Base-by-base conservation (phyloP, 2,797 vertebrate genomes). In the Clarias laeviceps region DNA sequence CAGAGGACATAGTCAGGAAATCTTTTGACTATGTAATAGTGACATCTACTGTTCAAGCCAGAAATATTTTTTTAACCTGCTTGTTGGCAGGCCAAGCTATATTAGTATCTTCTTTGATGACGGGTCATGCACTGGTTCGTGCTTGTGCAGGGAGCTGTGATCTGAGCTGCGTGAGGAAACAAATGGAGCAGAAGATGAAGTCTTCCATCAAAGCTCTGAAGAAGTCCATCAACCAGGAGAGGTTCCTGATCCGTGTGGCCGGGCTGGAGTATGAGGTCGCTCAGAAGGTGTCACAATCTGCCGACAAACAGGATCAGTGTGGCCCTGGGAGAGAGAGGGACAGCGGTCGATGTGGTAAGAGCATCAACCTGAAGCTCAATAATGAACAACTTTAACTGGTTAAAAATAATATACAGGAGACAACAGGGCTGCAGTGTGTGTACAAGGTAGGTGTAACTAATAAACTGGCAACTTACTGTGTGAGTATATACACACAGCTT, bases 181-280 rank as follows among this genome's bases (percentile, higher is more conserved):
- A 96, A 29, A 97, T 98, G 94, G 98, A 99, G 92, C 96, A 97
- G 79, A 96, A 97, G 90, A 95, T 99, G 57, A 99, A 98, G 90
- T 96, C 96, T 0, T 97, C 97, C 79, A 96, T 99, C 92, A 99
- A 98, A 92, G 96, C 97, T 88, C 94, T 99, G 91, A 97, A 97
- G 88, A 99, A 99, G 88, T 99, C 98, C 91, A 99, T 99, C 91
- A 99, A 99, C 93, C 98, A 99, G 94, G 98, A 99, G 90, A 95
- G 97, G 62, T 99, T 99, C 93, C 95, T 99, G 90, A 97, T 99
- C 82, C 95, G 97, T 74, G 96, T 99, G 9, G 96, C 98, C 0
- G 98, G 97, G 77, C 94, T 97, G 85, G 98, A 99, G 87, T 99
- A 99, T 1, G 97, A 99, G 89, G 96, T 99, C 87, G 97, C 97